Evolutionary conservation across 2,797 vertebrate species (phyloP), one percentile per base, ranked within the genome.

Genomic region (Australoheros facetus): DNA sequence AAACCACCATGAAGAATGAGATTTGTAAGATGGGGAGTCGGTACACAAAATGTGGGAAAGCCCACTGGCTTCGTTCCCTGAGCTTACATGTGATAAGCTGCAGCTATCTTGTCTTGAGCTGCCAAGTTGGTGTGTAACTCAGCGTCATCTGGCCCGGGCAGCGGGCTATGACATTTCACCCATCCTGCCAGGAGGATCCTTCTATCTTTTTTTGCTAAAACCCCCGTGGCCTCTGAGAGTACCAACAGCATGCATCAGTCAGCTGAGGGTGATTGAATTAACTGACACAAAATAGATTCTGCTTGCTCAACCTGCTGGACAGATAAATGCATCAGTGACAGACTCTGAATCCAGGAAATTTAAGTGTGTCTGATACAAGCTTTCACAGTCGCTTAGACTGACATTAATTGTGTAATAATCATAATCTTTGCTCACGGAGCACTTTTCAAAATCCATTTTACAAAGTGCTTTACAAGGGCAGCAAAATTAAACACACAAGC

Each of bases 191-290:
- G 88, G 79, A 81, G 81, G 70, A 84, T 87, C 79, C 81, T 86
- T 79, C 80, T 81, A 17, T 82, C 87, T 85, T 82, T 91, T 81
- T 90, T 75, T 80, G 58, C 82, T 81, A 84, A 87, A 89, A 84
- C 80, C 78, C 82, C 59, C 0, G 4, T 69, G 75, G 87, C 87
- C 84, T 81, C 81, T 70, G 42, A 77, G 80, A 85, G 88, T 84
- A 85, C 75, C 59, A 79, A 87, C 89, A 86, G 81, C 85, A 59
- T 78, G 82, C 55, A 57, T 83, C 73, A 84, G 87, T 88, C 88
- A 89, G 83, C 80, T 89, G 85, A 88, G 56, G 80, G 85, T 78
- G 88, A 93, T 90, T 90, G 86, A 92, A 93, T 93, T 91, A 92
- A 88, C 75, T 71, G 75, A 82, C 77, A 90, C 79, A 81, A 90